These are phyloP conservation scores for Turnix velox DNA, from an alignment of 2,113 vertebrate genomes.

Conservation along the genomic window DNA sequence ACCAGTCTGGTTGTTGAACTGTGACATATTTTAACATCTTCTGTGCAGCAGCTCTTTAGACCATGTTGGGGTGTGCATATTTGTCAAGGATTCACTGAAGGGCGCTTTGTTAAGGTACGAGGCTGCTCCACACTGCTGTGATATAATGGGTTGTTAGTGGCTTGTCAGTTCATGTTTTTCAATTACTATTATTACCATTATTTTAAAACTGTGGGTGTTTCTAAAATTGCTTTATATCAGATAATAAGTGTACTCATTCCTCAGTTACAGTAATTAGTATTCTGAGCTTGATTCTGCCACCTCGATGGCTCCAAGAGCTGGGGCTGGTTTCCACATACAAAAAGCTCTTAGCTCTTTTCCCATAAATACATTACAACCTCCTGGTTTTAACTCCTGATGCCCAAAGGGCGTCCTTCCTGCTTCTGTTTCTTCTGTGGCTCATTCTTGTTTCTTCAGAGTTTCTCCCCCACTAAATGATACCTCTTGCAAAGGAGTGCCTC, in stretches of 20 bases:
- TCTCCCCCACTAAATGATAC: background rate
- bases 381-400: background rate
- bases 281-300: conserved; percentile 42
- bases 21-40: background rate
- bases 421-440: background rate
- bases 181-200: conserved; percentile 55
- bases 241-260: conserved; percentile 41
- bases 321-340: background rate
- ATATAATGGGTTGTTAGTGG: background rate
- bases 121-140: background rate
- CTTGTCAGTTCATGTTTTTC: conserved; percentile 58
- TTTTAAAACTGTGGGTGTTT: conserved; percentile 16
- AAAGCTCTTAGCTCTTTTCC: conserved; percentile 6
- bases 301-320: background rate
- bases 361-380: background rate
- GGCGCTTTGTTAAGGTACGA: background rate
- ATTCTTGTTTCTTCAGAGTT: background rate
- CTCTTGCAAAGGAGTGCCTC: background rate
- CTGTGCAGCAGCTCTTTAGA: background rate
- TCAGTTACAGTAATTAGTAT: conserved; percentile 51
- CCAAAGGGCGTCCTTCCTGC: background rate
- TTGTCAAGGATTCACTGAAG: background rate
- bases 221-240: conserved; percentile 45
- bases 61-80: fast-evolving
- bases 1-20: background rate